phyloP scores from a whole-genome alignment of 2,888 invertebrate species.

The Cremastobaeus sp. region DNA sequence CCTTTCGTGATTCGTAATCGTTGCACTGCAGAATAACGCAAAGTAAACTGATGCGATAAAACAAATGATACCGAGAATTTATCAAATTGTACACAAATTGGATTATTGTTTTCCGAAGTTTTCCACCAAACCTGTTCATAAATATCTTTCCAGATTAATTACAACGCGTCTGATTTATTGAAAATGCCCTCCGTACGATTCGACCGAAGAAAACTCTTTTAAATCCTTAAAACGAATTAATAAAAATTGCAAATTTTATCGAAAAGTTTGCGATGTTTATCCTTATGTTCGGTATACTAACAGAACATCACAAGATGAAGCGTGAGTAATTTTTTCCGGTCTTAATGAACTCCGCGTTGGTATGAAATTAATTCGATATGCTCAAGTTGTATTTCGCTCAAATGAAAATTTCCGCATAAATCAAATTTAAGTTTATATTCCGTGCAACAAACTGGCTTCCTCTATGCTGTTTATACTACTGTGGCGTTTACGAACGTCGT shows the following conservation, averaged over 20 bases:
- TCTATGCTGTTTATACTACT: constrained; percentile 33
- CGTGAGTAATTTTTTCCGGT: neutral
- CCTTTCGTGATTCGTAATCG: constrained; percentile 7
- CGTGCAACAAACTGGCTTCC: constrained; percentile 50
- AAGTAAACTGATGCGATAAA: neutral
- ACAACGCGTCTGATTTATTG: too few relatives aligned
- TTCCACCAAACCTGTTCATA: too few relatives aligned
- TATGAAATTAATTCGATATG: constrained; percentile 37
- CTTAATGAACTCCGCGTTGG: constrained; percentile 21
- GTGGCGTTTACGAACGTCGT: constrained; percentile 47
- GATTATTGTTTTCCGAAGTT: constrained; percentile 7
- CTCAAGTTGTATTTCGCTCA: constrained; percentile 18
- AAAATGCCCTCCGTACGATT: too few relatives aligned
- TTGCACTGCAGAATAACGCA: neutral
- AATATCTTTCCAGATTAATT: too few relatives aligned
- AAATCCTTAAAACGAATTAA: too few relatives aligned
- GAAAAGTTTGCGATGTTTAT: too few relatives aligned
- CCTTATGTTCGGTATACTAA: too few relatives aligned
- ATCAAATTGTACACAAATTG: neutral
- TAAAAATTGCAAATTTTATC: too few relatives aligned
- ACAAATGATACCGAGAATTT: neutral
- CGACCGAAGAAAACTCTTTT: too few relatives aligned
- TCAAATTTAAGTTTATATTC: constrained; percentile 57
- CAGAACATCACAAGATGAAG: neutral
- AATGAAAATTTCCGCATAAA: constrained; percentile 50